Conservation (phyloP, 1,140 invertebrate genomes). For the Danaus plexippus region DNA sequence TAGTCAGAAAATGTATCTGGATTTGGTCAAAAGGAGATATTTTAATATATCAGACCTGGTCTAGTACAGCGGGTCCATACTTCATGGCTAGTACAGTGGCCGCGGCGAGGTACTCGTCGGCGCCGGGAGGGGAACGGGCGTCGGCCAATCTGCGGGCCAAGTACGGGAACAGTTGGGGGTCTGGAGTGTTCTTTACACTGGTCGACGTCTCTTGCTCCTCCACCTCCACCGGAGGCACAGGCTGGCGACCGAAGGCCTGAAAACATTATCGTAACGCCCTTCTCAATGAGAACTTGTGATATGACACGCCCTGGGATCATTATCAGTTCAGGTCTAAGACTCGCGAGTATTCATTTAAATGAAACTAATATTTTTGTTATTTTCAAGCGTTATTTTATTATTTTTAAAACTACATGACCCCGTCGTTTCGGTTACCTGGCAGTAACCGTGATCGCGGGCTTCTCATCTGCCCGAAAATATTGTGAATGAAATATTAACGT, state of each 20-base stretch:
- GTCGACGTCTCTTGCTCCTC: conserved; percentile 33
- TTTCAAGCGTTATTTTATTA: conserved; percentile 2
- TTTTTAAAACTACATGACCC: neutral
- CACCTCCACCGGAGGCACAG: conserved; percentile 70
- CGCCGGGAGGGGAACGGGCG: conserved; percentile 55
- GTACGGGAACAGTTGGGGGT: conserved; percentile 85
- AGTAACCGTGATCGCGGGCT: too few species aligned
- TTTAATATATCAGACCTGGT: conserved; percentile 34
- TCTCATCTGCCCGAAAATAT: too few species aligned
- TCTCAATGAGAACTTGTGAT: too few species aligned
- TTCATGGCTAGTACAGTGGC: conserved; percentile 84
- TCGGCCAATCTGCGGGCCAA: conserved; percentile 78
- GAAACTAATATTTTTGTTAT: too few species aligned
- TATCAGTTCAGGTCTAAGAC: too few species aligned
- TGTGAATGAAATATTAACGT: too few species aligned
- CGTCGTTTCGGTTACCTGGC: too few species aligned
- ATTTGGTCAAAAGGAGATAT: too few species aligned
- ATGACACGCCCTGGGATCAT: too few species aligned
- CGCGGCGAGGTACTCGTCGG: conserved; percentile 83
- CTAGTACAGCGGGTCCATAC: conserved; percentile 74
- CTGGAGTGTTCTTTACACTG: conserved; percentile 73
- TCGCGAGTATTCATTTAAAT: too few species aligned
- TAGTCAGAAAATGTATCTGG: too few species aligned
- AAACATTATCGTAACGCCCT: neutral
- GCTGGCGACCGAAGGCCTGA: conserved; percentile 59